Evolutionary conservation across 2,113 vertebrate genomes (phyloP), one percentile per base, ranked within the genome.

Genomic region (Phylloscopus whistleri): DNA sequence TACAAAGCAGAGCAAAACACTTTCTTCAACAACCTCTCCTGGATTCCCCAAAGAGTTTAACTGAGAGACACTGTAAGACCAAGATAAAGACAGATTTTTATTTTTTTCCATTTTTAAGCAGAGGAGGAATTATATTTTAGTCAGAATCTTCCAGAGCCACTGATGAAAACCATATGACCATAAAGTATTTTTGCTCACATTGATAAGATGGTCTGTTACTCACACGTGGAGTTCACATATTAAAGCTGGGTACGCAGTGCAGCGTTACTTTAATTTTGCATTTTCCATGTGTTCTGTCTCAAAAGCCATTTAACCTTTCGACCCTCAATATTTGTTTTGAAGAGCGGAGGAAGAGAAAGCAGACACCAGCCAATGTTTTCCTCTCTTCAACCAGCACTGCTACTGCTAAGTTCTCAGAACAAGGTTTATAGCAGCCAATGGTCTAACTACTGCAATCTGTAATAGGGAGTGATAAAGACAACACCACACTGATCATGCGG

Each of bases 251-350:
- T 70, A 74, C 0, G 0, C 27, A 67, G 51, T 28, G 28, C 19
- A 78, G 13, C 3, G 1, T 63, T 80, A 80, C 51, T 93, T 90
- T 56, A 31, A n/a, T 89, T 93, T 75, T 78, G 56, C n/a, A 68
- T 63, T 83, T 92, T 87, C 55, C 82, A 68, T 41, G 58, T 78
- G 64, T 88, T 93, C 90, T 13, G 1, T 86, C 68, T 92, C 80
- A 93, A 87, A 95, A 92, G 56, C 76, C 84, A 10, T 89, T 94
- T 96, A 94, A 91, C 62, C 66, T 90, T 94, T 94, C 24, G 13
- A 84, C 84, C 59, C 33, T 81, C 35, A 68, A 7, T 67, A 90
- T 89, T 92, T 94, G 37, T 89, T 94, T 90, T 81, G 68, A 93
- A 78, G 56, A 80, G 26, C 0, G 2, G 41, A 73, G 51, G 78